A percentile compares a stretch with the other conserved stretches of the same genome.
Evolutionary conservation across 1,140 invertebrate genomes (phyloP).

Genomic region (Metopolophium dirhodum): DNA sequence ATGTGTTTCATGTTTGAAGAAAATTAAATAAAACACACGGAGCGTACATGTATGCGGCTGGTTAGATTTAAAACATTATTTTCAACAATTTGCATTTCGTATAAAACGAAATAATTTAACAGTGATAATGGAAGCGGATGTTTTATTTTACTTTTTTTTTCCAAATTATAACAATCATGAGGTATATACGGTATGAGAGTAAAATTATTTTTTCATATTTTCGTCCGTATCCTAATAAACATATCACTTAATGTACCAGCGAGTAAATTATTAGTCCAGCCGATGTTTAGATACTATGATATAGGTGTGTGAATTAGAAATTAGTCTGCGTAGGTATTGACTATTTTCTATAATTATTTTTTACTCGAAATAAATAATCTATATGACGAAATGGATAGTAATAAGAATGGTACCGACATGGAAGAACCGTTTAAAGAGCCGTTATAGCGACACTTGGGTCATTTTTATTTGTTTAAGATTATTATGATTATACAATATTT

Average conservation of each 20-base stretch:
- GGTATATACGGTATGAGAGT: not conserved
- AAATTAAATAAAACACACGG: not conserved
- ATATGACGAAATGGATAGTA: not conserved
- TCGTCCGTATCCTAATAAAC: not conserved
- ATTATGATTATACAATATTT: no score
- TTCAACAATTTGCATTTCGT: not conserved
- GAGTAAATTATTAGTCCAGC: not conserved
- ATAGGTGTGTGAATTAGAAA: no score
- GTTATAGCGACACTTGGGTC: no score
- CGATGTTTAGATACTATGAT: no score
- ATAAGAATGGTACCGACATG: no score
- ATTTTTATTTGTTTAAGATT: no score
- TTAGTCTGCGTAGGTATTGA: not conserved
- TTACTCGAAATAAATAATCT: not conserved
- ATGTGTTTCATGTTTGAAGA: not conserved
- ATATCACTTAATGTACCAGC: not conserved
- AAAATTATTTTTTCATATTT: not conserved
- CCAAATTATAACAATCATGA: not conserved
- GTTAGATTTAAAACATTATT: slow-evolving; percentile 6
- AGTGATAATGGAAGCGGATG: not conserved
- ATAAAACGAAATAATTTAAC: not conserved
- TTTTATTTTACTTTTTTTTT: not conserved
- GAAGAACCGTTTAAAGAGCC: no score
- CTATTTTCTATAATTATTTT: not conserved
- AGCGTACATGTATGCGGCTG: not conserved